These are phyloP conservation scores for Himantopus leucocephalus DNA, from an alignment of 2,113 vertebrate genomes.

Conservation along the genomic window DNA sequence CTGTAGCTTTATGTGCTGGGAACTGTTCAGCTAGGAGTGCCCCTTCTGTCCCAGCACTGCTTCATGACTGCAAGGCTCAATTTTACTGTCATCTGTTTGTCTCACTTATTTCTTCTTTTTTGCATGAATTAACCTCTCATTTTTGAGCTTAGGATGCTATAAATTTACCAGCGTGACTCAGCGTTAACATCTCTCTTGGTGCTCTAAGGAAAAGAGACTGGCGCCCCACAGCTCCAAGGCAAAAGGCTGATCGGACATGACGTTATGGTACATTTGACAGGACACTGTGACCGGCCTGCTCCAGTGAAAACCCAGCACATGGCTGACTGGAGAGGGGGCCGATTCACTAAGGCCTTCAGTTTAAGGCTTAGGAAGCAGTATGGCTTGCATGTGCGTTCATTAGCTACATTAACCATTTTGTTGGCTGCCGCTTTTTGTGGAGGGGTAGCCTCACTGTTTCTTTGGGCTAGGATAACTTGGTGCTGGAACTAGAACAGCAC, in stretches of 20 bases:
- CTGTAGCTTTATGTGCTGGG: background rate
- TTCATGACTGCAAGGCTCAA: background rate
- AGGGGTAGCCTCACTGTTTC: background rate
- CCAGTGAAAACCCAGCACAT: fast-evolving
- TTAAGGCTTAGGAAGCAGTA: background rate
- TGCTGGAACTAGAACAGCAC: background rate
- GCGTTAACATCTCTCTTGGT: background rate
- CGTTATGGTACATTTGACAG: background rate
- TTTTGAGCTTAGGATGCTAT: background rate
- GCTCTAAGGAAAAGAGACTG: background rate
- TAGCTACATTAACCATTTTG: background rate
- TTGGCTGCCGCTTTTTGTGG: fast-evolving
- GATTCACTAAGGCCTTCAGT: background rate
- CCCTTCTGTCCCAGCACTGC: background rate
- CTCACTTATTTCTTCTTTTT: background rate
- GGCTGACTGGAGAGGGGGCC: background rate
- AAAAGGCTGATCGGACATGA: background rate
- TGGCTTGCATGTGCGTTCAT: fast-evolving
- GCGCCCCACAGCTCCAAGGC: background rate
- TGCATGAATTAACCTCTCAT: background rate
- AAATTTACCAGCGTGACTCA: background rate
- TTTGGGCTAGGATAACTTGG: background rate
- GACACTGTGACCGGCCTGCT: fast-evolving
- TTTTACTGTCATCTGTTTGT: background rate
- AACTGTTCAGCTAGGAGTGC: background rate